Evolutionary conservation across 1,140 invertebrate species (phyloP).

Genomic region (Orius insidiosus): DNA sequence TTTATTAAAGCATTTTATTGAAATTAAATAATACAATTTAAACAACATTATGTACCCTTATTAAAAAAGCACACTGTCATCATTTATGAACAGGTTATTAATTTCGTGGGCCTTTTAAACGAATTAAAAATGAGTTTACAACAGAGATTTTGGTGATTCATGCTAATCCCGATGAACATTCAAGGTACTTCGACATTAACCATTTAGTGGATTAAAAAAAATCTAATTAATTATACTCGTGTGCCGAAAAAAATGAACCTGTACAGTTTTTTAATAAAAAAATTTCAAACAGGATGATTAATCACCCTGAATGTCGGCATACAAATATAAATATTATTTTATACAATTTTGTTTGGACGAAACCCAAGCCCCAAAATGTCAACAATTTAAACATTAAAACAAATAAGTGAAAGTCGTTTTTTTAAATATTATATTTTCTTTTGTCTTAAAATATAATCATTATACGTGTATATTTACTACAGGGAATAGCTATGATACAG

Average conservation of each 20-base stretch:
- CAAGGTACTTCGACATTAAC: too few species aligned
- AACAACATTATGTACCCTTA: constrained; percentile 1
- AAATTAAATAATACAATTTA: constrained; percentile 2
- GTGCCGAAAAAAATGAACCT: too few species aligned
- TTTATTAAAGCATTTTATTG: constrained; percentile 15
- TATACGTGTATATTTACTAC: constrained; percentile 11
- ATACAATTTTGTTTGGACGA: neutral
- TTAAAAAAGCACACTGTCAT: too few species aligned
- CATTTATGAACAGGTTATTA: too few species aligned
- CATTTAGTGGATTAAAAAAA: too few species aligned
- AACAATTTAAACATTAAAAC: constrained; percentile 14
- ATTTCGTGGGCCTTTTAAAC: too few species aligned
- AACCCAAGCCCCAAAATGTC: constrained; percentile 5
- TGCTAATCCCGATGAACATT: too few species aligned
- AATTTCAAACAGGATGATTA: too few species aligned
- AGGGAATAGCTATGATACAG: constrained; percentile 13
- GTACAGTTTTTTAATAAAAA: too few species aligned
- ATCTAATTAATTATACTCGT: too few species aligned
- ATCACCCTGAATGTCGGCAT: neutral
- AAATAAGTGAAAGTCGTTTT: neutral
- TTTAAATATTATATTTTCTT: neutral
- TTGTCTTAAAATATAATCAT: constrained; percentile 12
- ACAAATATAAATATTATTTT: constrained; percentile 2
- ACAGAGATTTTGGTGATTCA: too few species aligned
- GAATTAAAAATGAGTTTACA: too few species aligned